phyloP scores from a whole-genome alignment of 2,888 invertebrate genomes.

The Lasioglossum pauxillum region DNA sequence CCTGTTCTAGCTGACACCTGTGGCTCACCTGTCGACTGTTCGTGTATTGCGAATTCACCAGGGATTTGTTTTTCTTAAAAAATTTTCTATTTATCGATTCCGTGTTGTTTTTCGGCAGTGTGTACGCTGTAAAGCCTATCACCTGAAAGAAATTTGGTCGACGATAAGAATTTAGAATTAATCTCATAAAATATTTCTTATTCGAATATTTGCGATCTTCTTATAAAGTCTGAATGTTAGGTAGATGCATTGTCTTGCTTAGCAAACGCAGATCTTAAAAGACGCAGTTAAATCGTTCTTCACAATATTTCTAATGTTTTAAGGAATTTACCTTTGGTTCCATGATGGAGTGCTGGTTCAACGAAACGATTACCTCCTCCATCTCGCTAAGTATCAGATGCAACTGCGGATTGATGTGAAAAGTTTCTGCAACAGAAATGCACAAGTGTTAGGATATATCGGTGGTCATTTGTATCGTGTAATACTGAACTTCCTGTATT shows the following conservation, averaged over 20 bases:
- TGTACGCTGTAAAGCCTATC: constrained; percentile 95
- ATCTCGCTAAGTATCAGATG: constrained; percentile 91
- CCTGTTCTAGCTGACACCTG: constrained; percentile 92
- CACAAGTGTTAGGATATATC: neutral
- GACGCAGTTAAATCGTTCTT: neutral
- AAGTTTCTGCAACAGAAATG: constrained; percentile 88
- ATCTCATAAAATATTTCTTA: neutral
- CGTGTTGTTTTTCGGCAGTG: constrained; percentile 88
- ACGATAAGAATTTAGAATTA: neutral
- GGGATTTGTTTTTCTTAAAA: constrained; percentile 94
- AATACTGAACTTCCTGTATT: constrained; percentile 37
- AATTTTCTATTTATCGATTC: constrained; percentile 92
- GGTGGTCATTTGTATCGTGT: neutral
- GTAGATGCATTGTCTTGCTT: neutral
- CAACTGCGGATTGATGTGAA: constrained; percentile 96
- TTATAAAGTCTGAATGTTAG: neutral
- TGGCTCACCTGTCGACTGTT: constrained; percentile 95
- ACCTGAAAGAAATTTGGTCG: constrained; percentile 81
- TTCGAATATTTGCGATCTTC: neutral
- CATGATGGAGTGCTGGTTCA: constrained; percentile 96
- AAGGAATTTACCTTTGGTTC: constrained; percentile 91
- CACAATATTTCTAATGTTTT: neutral
- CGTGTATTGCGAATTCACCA: constrained; percentile 95
- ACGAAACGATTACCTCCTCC: constrained; percentile 93
- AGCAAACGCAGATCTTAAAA: neutral